Base-by-base conservation (phyloP, 2,113 vertebrate genomes). In the Pterocles burchelli region DNA sequence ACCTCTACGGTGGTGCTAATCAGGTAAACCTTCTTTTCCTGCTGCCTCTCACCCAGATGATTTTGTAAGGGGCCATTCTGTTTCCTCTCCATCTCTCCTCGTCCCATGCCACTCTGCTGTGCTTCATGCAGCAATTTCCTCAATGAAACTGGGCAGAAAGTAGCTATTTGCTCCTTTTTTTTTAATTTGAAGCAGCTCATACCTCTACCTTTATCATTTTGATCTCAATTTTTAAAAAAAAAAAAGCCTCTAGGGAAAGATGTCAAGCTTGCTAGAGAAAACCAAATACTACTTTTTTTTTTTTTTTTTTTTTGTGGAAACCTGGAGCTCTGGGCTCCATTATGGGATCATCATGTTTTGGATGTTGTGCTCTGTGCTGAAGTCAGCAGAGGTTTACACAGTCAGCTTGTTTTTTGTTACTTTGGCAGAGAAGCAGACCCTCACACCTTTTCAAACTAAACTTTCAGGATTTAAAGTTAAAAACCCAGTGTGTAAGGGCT, bases 151-250 rank as follows among this genome's bases (percentile, higher is more conserved):
- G 7, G 43, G 73, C 51, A 33, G 67, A 83, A 94, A 83, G 94
- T 89, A 85, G 71, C 58, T 81, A 33, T 85, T 94, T 96, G 51
- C 62, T 91, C 34, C 52, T 87, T 85, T 92, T 88, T 38, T 70
- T 41, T n/a, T n/a, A n/a, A n/a, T 61, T 72, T 80, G 71, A 89
- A 82, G 43, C 54, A 76, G 81, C 88, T 95, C 71, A 48, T 91
- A 85, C 38, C 77, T 54, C 62, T 75, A 79, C 74, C 77, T 91
- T 95, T 88, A 91, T 89, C 1, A 0, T 89, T 95, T 76, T 93
- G 74, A 87, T 94, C 74, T 94, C 36, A 33, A 11, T 78, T 92
- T 78, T 78, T 33, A 19, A 73, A 61, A 84, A 90, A 19, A 73
- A 61, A 84, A 90, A 76, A 74, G 28, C 84, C 76, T 90, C 22